phyloP scores from a whole-genome alignment of 2,797 vertebrate species.

The Pseudopleuronectes americanus region DNA sequence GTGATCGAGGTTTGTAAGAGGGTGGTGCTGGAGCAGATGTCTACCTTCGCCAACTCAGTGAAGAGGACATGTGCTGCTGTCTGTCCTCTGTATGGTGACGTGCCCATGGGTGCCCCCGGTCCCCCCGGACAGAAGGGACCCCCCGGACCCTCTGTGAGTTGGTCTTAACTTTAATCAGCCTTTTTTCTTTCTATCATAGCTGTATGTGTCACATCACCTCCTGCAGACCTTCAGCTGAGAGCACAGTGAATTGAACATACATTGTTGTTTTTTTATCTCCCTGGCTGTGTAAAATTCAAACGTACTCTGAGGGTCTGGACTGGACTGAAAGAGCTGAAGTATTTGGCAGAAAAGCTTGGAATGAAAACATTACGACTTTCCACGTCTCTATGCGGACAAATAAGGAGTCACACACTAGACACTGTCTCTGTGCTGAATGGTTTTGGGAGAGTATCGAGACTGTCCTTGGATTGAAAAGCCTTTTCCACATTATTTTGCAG shows the following conservation, averaged over 20 bases:
- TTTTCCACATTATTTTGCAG: slow-evolving; percentile 78
- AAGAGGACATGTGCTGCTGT: slow-evolving; percentile 83
- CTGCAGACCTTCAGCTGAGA: slow-evolving; percentile 36
- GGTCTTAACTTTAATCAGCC: slow-evolving; percentile 10
- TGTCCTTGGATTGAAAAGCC: slow-evolving; percentile 72
- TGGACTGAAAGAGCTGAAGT: slow-evolving; percentile 65
- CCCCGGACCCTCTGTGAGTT: slow-evolving; percentile 79
- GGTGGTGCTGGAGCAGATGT: slow-evolving; percentile 87
- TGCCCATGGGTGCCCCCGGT: slow-evolving; percentile 82
- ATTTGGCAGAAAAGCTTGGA: slow-evolving; percentile 82
- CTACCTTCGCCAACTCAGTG: slow-evolving; percentile 83
- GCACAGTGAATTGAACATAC: slow-evolving; percentile 55
- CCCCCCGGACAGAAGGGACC: slow-evolving; percentile 78
- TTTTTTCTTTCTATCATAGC: slow-evolving; percentile 3
- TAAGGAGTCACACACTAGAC: slow-evolving; percentile 80
- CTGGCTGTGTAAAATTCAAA: slow-evolving; percentile 68
- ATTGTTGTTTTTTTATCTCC: slow-evolving; percentile 55
- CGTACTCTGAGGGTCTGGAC: slow-evolving; percentile 69
- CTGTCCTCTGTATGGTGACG: slow-evolving; percentile 84
- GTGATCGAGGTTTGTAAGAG: slow-evolving; percentile 85
- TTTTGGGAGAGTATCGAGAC: slow-evolving; percentile 74
- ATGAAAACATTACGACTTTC: slow-evolving; percentile 85
- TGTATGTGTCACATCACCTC: slow-evolving; percentile 34
- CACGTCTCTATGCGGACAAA: slow-evolving; percentile 83
- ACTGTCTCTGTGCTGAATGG: slow-evolving; percentile 77